Percentiles rank a stretch among this genome's conserved stretches.
Evolutionary conservation across 2,113 vertebrate species (phyloP).

Genomic region (Prunella fulvescens): DNA sequence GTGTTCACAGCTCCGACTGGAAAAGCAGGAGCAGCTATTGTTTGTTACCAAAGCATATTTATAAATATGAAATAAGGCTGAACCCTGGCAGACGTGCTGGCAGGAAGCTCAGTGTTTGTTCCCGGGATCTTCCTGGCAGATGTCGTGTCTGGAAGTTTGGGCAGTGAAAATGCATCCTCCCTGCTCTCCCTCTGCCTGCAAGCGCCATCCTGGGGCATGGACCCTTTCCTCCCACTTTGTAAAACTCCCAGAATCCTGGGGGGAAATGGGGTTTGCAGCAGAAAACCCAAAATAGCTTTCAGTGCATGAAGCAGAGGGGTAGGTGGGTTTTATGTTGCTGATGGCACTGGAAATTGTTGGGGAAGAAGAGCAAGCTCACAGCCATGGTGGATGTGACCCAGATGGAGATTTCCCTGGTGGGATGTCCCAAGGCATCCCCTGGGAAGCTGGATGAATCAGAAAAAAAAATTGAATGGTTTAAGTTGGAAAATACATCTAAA

Average conservation of each 20-base stretch:
- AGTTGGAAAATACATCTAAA: not conserved
- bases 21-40: not conserved
- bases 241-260: not conserved
- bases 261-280: not conserved
- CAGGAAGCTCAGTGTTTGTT: not conserved
- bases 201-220: too few relatives aligned
- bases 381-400: not conserved
- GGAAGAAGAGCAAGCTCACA: not conserved
- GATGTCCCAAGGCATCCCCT: not conserved
- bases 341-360: not conserved
- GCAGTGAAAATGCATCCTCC: not conserved
- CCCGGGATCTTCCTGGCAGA: not conserved
- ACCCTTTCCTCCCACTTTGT: not conserved
- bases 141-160: not conserved
- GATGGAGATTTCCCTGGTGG: accelerated
- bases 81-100: slow-evolving; percentile 4
- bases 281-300: not conserved
- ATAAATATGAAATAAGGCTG: slow-evolving; percentile 1
- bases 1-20: not conserved
- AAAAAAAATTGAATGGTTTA: not conserved
- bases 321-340: not conserved
- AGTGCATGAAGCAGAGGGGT: not conserved
- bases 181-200: accelerated
- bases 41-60: slow-evolving; percentile 16
- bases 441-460: not conserved